Base-by-base conservation (phyloP, 2,888 invertebrate species). In the Argynnis bischoffii region DNA sequence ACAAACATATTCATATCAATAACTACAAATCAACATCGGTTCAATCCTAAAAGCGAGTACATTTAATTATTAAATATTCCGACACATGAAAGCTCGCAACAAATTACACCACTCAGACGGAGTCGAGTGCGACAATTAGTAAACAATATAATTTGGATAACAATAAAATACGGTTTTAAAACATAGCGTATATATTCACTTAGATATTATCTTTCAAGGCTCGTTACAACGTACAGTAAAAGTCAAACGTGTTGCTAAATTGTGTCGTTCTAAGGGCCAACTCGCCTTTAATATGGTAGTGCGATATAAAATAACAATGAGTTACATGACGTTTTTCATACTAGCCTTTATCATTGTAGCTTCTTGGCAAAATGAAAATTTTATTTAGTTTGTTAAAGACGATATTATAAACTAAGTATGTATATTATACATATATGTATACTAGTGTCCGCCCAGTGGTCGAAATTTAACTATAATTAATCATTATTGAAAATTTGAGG, bases 61-160 rank as follows among this genome's bases (percentile, higher is more conserved):
- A 35, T 16, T 6, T n/a, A 16, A 26, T 59, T 48, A 13, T 59
- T 59, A 26, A 48, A 48, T 59, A 59, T 26, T 47, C 48, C 26
- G 57, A 15, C 26, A 26, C 16, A 57, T 15, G 21, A 15, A 41
- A 15, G 11, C 46, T 46, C 15, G 47, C 8, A 46, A 21, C 47
- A 47, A 21, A 26, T 46, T 56, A 8, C 46, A n/a, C 59, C 59
- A 59, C 59, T 59, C 59, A 59, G 59, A 59, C 59, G 48, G n/a
- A 59, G 59, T 59, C 59, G 59, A 59, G 59, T 31, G 59, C 26
- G 8, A 59, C 59, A 59, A 59, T 59, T 48, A 59, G 59, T 57
- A 26, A n/a, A 57, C 57, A 57, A 57, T 26, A 57, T 59, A 59
- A 48, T 59, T 59, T 48, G 57, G 57, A 47, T 59, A 26, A 48